Conservation (phyloP, 1,140 invertebrate species). For the Euwallacea fornicatus region DNA sequence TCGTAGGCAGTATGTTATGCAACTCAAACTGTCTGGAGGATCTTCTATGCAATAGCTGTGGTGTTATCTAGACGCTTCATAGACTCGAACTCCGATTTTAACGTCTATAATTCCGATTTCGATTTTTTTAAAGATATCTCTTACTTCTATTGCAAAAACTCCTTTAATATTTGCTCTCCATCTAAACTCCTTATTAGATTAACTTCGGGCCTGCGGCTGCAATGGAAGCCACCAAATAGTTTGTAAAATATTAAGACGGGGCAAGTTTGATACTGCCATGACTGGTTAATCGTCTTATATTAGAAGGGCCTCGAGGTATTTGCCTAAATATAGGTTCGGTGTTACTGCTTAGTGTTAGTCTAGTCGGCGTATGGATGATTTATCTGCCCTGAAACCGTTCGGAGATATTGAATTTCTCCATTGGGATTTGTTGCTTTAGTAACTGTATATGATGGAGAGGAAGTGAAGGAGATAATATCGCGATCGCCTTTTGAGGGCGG, state of each 20-base stretch:
- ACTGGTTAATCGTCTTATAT: slow-evolving; percentile 31
- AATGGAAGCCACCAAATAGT: slow-evolving; percentile 30
- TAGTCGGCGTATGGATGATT: slow-evolving; percentile 18
- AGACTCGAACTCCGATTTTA: no score
- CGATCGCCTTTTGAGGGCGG: no score
- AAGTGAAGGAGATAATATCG: no score
- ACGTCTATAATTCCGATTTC: no score
- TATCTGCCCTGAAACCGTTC: slow-evolving; percentile 11
- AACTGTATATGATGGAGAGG: background rate
- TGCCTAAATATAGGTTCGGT: slow-evolving; percentile 21
- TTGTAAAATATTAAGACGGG: slow-evolving; percentile 30
- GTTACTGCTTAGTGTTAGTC: slow-evolving; percentile 5
- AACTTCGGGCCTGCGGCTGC: slow-evolving; percentile 13
- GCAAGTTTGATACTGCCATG: slow-evolving; percentile 22
- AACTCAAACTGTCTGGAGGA: no score
- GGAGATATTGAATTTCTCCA: slow-evolving; percentile 1
- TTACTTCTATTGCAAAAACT: background rate
- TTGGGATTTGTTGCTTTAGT: background rate
- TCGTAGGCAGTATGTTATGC: no score
- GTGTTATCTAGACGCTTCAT: no score
- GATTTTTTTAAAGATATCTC: no score
- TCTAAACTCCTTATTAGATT: slow-evolving; percentile 18
- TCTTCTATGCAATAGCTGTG: no score
- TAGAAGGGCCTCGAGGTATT: slow-evolving; percentile 17
- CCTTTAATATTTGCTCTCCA: background rate